These are phyloP conservation scores for Hybognathus amarus DNA, from an alignment of 2,797 vertebrate genomes.

Conservation along the genomic window DNA sequence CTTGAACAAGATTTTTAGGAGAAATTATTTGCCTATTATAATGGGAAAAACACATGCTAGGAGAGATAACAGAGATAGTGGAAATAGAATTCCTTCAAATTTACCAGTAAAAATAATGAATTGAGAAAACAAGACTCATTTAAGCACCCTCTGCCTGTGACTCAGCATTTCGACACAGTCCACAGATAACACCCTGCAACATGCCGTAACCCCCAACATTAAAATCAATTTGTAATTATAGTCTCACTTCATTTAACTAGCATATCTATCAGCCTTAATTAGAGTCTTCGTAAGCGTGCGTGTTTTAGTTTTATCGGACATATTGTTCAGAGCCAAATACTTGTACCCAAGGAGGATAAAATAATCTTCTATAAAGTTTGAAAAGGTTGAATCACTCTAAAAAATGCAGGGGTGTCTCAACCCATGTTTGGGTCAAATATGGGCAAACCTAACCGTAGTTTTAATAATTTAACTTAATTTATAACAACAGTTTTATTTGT, in stretches of 20 bases:
- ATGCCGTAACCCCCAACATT: slow-evolving; percentile 39
- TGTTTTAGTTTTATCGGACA: slow-evolving; percentile 41
- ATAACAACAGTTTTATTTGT: too few species aligned
- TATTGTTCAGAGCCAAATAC: slow-evolving; percentile 22
- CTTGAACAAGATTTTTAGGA: neutral
- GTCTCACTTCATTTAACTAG: slow-evolving; percentile 50
- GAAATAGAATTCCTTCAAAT: neutral
- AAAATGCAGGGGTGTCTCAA: too few species aligned
- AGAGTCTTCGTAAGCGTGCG: slow-evolving; percentile 21
- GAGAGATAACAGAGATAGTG: neutral
- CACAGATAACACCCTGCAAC: slow-evolving; percentile 15
- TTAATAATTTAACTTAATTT: too few species aligned
- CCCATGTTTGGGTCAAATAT: too few species aligned
- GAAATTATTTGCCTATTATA: neutral
- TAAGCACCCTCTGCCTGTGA: neutral
- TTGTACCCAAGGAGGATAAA: neutral
- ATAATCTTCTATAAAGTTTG: neutral
- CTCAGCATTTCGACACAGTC: slow-evolving; percentile 19
- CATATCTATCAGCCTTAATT: slow-evolving; percentile 58
- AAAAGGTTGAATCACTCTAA: neutral
- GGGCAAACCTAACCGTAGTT: too few species aligned
- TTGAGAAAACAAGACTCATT: neutral
- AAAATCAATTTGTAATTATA: slow-evolving; percentile 58
- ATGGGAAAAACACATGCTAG: neutral
- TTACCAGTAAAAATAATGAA: slow-evolving; percentile 3